Evolutionary conservation across 2,888 invertebrate species (phyloP).

Genomic region (Aelia acuminata): DNA sequence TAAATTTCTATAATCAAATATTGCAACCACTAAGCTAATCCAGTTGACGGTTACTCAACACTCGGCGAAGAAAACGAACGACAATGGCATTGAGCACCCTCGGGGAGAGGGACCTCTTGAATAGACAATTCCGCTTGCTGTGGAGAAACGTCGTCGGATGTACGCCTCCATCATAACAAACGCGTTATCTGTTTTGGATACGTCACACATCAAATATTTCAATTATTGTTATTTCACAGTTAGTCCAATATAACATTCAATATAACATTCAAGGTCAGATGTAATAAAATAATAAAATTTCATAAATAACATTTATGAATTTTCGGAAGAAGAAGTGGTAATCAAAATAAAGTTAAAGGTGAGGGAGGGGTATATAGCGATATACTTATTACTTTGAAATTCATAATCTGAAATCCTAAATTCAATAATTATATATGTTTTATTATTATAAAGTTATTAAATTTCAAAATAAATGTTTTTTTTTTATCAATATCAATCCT

Average conservation of each 20-base stretch:
- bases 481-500: too few relatives aligned
- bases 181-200: not conserved
- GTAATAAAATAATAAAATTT: too few relatives aligned
- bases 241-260: too few relatives aligned
- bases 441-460: too few relatives aligned
- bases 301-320: too few relatives aligned
- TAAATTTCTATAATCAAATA: not conserved
- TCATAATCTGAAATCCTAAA: too few relatives aligned
- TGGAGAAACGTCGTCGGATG: constrained; percentile 22
- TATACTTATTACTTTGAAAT: too few relatives aligned
- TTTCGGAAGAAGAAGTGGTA: too few relatives aligned
- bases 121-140: not conserved
- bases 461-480: too few relatives aligned
- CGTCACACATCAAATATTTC: constrained; percentile 14
- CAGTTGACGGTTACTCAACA: not conserved
- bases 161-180: not conserved
- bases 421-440: too few relatives aligned
- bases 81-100: constrained; percentile 14
- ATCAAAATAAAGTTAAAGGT: too few relatives aligned
- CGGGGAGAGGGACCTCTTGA: not conserved
- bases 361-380: too few relatives aligned
- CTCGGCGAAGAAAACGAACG: not conserved
- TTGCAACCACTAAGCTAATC: not conserved
- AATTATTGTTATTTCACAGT: not conserved
- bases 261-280: not conserved